These are phyloP conservation scores for Spodoptera frugiperda DNA, from an alignment of 1,140 invertebrate species.

Conservation along the genomic window DNA sequence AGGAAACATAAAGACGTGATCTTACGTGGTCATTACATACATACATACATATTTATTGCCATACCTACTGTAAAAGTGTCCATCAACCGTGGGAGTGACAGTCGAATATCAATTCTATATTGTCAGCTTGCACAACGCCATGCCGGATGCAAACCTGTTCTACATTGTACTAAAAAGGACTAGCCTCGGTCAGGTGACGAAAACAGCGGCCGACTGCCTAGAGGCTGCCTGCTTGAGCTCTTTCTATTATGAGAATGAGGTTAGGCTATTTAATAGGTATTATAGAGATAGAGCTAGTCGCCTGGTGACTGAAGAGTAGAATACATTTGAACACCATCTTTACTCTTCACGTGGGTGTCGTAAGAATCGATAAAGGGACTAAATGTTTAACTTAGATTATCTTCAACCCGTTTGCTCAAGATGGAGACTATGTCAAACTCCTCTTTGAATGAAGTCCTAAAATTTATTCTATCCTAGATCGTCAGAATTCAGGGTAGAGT, in stretches of 20 bases:
- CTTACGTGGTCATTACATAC: too few relatives aligned
- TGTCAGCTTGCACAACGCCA: constrained; percentile 22
- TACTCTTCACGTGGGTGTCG: too few relatives aligned
- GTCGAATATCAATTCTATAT: constrained; percentile 37
- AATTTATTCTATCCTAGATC: too few relatives aligned
- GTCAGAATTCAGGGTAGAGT: too few relatives aligned
- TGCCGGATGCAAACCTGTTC: constrained; percentile 45
- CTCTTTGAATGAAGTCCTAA: too few relatives aligned
- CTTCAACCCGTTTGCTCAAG: too few relatives aligned
- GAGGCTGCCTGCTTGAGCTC: not conserved
- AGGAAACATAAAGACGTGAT: too few relatives aligned
- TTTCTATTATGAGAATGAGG: constrained; percentile 1
- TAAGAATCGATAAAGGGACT: too few relatives aligned
- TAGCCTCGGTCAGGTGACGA: constrained; percentile 39
- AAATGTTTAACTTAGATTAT: too few relatives aligned
- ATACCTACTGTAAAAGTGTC: constrained; percentile 9
- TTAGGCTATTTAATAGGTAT: not conserved
- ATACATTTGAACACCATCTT: too few relatives aligned
- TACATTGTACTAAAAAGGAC: constrained; percentile 40
- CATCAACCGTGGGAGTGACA: constrained; percentile 27
- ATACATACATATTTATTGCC: too few relatives aligned
- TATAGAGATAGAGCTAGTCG: not conserved
- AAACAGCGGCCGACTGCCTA: constrained; percentile 20
- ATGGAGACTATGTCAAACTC: too few relatives aligned
- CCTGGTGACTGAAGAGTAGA: not conserved